These are phyloP conservation scores for Geothlypis trichas DNA, from an alignment of 2,113 vertebrate species.

Conservation along the genomic window DNA sequence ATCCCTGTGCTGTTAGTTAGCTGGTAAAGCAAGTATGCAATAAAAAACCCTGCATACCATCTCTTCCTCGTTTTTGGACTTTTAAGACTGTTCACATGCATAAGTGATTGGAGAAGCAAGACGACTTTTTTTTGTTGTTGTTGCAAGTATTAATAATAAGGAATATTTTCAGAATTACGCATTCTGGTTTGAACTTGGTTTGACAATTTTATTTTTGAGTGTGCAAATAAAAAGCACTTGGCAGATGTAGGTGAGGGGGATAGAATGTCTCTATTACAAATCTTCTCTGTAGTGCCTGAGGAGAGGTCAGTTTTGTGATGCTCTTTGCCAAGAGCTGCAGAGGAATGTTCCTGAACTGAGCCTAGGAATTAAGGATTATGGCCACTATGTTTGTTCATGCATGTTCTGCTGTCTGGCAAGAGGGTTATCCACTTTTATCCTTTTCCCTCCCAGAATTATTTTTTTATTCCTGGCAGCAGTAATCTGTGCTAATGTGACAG, in stretches of 20 bases:
- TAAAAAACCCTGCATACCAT: not conserved
- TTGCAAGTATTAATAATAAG: not conserved
- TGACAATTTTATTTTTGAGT: not conserved
- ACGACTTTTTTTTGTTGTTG: not conserved
- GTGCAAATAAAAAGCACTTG: not conserved
- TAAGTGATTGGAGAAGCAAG: not conserved
- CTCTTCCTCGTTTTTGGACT: not conserved
- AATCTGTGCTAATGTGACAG: not conserved
- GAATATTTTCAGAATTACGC: not conserved
- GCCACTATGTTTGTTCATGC: not conserved
- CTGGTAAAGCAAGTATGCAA: not conserved
- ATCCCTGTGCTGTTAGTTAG: not conserved
- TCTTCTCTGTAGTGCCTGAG: not conserved
- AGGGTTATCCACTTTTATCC: not conserved
- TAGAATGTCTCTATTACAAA: not conserved
- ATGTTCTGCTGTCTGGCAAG: not conserved
- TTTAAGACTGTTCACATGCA: not conserved
- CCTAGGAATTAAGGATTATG: not conserved
- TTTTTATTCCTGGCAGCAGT: not conserved
- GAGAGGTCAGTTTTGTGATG: not conserved
- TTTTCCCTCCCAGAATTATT: not conserved
- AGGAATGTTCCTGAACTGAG: not conserved
- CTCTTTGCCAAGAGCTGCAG: not conserved
- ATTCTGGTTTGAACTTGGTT: not conserved
- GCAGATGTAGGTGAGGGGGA: not conserved